Evolutionary conservation across 2,888 invertebrate genomes (phyloP), one percentile per base, ranked within the genome.

Genomic region (Cyclophora albipunctata): DNA sequence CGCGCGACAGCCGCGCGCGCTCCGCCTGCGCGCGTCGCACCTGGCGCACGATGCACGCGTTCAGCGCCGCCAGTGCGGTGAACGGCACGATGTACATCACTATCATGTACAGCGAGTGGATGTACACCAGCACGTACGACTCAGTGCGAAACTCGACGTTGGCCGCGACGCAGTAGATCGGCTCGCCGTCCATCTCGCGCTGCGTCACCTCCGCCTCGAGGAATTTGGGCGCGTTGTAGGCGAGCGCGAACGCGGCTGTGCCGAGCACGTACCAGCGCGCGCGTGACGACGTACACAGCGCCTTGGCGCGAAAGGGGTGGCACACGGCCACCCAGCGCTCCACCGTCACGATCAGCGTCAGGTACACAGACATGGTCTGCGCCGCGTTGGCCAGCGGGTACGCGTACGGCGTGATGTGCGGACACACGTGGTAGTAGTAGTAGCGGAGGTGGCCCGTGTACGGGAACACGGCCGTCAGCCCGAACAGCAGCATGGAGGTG

Each of bases 1-100:
- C 92, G 47, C 97, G 93, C 47, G 97, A 97, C 50, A 98, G 90
- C 0, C 96, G 93, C 70, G 96, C 96, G 4, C 98, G 93, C 75
- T 98, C 97, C 44, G 93, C 91, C 81, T 96, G 96, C 40, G 98
- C 98, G 64, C 93, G 92, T 58, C 96, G 91, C 58, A 98, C 97
- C 88, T 97, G 95, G 62, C 91, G 90, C 83, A 96, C 97, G 71
- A 99, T 98, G 76, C 96, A 93, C 51, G 93, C 92, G 86, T 99
- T 99, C 69, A 98, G 92, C 55, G 95, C 92, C 45, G 97, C 95
- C 63, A 98, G 90, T 57, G 95, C 93, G 50, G 93, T 90, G 79
- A 99, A 96, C 3, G 99, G 99, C 64, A 98, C 91, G 66, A 97
- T 92, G 81, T 98, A 98, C 92, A 98, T 96, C 67, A 98, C 94